Base-by-base conservation (phyloP, 1,140 invertebrate genomes). In the Drosophila elegans region DNA sequence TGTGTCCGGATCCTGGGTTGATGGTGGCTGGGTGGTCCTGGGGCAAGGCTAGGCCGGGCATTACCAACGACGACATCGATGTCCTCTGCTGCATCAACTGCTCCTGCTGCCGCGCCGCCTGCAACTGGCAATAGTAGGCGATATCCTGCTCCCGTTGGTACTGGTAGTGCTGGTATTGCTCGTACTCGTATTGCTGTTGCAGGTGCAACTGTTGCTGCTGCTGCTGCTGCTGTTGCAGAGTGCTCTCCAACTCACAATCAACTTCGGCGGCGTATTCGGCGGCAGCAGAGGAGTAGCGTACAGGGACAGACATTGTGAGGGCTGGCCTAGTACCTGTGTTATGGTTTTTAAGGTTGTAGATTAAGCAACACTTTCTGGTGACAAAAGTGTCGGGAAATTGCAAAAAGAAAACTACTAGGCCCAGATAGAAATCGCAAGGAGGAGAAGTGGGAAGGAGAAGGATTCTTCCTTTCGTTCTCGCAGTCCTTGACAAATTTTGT, bases 261-360 rank as follows among this genome's bases (percentile, higher is more conserved):
- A 88, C 88, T 69, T 56, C 67, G 88, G 85, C 86, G 91, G 79
- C 88, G 91, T 90, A 91, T 91, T 92, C 89, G 88, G 88, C 91
- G 84, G 91, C 90, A 91, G 91, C 91, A 91, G 91, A 91, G 92
- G 91, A 92, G 91, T 91, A 92, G 91, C 90, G 90, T 91, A 92
- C 91, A 92, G 91, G 91, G 91, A 92, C 91, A 92, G 91, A 92
- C 91, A 92, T 92, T 91, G 90, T 92, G 88, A 92, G 91, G 91
- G 91, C 91, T 92, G 91, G 91, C 91, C 91, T 92, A 92, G 91
- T 92, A 92, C 91, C 91, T 92, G 83, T 92, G 83, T 78, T 54
- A 60, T 68, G 36, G n/a, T 91, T 78, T 57, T 52, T 79, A 42
- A n/a, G 45, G 45, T 42, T 45, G 41, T 46, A 57, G 21, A 38